These are phyloP conservation scores for Synanthedon vespiformis DNA, from an alignment of 2,888 invertebrate species.

Conservation along the genomic window DNA sequence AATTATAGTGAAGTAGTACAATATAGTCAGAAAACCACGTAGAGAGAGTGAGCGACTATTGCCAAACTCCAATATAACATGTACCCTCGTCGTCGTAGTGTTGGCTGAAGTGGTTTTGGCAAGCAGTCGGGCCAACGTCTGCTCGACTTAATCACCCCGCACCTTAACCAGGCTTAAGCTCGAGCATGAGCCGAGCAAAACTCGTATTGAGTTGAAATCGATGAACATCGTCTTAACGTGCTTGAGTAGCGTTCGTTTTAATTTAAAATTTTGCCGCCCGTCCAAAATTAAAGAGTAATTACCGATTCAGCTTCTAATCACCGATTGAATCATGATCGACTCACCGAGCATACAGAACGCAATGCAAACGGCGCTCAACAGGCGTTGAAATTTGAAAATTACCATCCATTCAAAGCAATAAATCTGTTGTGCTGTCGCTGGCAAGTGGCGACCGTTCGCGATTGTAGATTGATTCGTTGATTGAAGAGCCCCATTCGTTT, in stretches of 20 bases:
- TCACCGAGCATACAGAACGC: background rate
- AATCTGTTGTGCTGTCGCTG: constrained; percentile 63
- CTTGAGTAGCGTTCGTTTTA: constrained; percentile 28
- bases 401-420: constrained; percentile 55
- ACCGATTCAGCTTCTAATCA: background rate
- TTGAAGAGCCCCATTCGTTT: constrained; percentile 67
- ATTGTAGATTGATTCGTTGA: constrained; percentile 70
- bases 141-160: constrained; percentile 53
- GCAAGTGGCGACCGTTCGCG: constrained; percentile 64
- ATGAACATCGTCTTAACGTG: constrained; percentile 39
- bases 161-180: constrained; percentile 45
- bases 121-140: constrained; percentile 44
- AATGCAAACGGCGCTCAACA: constrained; percentile 44
- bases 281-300: constrained; percentile 4
- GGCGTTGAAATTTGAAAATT: constrained; percentile 63
- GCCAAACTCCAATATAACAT: constrained; percentile 47
- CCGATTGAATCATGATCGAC: background rate
- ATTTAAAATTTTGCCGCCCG: background rate
- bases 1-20: constrained; percentile 22
- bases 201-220: constrained; percentile 54
- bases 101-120: constrained; percentile 58
- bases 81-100: constrained; percentile 19
- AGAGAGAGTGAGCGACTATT: constrained; percentile 23
- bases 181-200: constrained; percentile 27
- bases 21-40: constrained; percentile 28